These are phyloP conservation scores for Nibea albiflora DNA, from an alignment of 2,113 vertebrate genomes.

Conservation along the genomic window DNA sequence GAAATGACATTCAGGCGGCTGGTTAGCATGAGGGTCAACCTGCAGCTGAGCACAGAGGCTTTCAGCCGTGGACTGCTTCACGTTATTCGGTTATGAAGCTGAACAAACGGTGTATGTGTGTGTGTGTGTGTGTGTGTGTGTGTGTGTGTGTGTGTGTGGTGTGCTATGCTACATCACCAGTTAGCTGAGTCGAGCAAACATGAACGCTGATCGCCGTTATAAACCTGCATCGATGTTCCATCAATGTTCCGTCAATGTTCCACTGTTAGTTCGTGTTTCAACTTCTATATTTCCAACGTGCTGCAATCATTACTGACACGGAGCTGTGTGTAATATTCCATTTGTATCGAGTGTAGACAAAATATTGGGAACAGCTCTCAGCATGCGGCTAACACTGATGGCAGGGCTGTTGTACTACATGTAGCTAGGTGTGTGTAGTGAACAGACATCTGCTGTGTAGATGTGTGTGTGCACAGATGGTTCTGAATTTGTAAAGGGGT, in stretches of 20 bases:
- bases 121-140: too few relatives aligned
- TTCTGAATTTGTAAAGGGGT: too few relatives aligned
- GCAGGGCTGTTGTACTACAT: not conserved
- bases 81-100: not conserved
- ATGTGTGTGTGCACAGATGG: not conserved
- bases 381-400: not conserved
- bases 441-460: not conserved
- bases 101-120: fast-evolving
- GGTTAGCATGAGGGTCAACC: conserved; percentile 29
- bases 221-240: too few relatives aligned
- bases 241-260: not conserved
- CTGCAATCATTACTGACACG: too few relatives aligned
- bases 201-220: not conserved
- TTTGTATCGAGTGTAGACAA: not conserved
- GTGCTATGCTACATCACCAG: not conserved
- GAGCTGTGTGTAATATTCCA: not conserved
- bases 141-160: not conserved
- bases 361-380: not conserved
- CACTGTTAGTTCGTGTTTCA: not conserved
- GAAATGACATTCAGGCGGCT: conserved; percentile 57
- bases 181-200: not conserved
- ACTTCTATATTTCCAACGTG: not conserved
- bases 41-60: not conserved
- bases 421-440: not conserved
- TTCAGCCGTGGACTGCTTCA: not conserved